phyloP scores from a whole-genome alignment of 2,113 vertebrate species.

The Indri indri region DNA sequence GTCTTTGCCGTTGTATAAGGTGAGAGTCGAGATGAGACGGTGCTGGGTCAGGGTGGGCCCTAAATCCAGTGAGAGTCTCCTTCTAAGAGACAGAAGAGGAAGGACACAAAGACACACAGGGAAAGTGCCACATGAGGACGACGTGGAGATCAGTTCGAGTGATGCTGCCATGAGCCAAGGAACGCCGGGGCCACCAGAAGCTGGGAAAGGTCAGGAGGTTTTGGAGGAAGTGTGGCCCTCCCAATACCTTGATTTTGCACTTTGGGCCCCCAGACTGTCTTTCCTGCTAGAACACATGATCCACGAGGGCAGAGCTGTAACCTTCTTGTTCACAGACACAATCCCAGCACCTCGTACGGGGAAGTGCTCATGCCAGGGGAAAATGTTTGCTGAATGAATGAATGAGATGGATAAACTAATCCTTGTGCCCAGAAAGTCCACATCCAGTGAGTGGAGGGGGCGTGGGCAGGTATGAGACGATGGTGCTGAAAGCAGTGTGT shows the following conservation, averaged over 20 bases:
- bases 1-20: not conserved
- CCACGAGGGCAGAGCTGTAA: not conserved
- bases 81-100: not conserved
- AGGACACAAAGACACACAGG: not conserved
- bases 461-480: fast-evolving
- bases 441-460: not conserved
- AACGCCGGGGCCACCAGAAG: not conserved
- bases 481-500: fast-evolving
- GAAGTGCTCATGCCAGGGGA: not conserved
- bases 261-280: not conserved
- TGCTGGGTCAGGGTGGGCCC: not conserved
- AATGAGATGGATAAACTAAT: not conserved
- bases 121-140: fast-evolving
- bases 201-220: not conserved
- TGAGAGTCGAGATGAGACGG: not conserved
- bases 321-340: fast-evolving
- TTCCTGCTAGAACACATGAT: not conserved
- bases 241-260: not conserved
- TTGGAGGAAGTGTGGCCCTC: fast-evolving
- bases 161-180: not conserved
- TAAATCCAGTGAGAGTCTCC: not conserved
- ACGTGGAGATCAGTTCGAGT: not conserved
- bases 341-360: fast-evolving
- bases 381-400: not conserved
- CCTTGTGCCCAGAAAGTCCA: not conserved